These are phyloP conservation scores for Rhabdophis nuchalis DNA, from an alignment of 2,797 vertebrate genomes.

Conservation along the genomic window DNA sequence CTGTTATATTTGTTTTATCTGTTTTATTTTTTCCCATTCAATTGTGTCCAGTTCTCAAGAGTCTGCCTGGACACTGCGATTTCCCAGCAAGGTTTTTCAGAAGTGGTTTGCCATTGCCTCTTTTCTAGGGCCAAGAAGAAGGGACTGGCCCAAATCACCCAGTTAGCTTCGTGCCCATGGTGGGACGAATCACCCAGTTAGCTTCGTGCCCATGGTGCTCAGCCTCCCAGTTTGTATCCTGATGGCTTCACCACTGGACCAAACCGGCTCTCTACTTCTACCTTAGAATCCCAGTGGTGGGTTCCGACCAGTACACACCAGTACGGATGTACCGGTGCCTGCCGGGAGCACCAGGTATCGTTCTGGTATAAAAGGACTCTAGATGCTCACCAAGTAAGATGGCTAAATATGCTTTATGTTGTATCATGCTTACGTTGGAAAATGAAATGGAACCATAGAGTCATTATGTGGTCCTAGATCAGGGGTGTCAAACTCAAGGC, in stretches of 20 bases:
- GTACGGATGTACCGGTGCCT: no score
- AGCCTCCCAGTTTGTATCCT: not conserved
- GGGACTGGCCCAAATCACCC: not conserved
- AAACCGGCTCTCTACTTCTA: no score
- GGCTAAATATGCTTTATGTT: not conserved
- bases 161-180: not conserved
- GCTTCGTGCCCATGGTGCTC: not conserved
- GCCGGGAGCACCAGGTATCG: no score
- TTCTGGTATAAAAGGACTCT: not conserved
- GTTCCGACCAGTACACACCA: no score
- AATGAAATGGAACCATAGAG: not conserved
- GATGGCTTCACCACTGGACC: no score
- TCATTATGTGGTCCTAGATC: not conserved
- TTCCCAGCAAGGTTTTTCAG: not conserved
- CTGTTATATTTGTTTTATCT: no score
- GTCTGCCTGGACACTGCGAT: not conserved
- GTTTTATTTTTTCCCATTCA: not conserved
- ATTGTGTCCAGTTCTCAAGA: not conserved
- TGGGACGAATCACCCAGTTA: not conserved
- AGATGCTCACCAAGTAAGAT: not conserved
- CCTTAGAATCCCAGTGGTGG: no score
- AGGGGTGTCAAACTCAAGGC: no score
- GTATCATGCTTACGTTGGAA: not conserved
- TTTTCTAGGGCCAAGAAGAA: not conserved
- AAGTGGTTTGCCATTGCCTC: not conserved